phyloP scores from a whole-genome alignment of 1,140 invertebrate genomes.

The Papilio machaon region DNA sequence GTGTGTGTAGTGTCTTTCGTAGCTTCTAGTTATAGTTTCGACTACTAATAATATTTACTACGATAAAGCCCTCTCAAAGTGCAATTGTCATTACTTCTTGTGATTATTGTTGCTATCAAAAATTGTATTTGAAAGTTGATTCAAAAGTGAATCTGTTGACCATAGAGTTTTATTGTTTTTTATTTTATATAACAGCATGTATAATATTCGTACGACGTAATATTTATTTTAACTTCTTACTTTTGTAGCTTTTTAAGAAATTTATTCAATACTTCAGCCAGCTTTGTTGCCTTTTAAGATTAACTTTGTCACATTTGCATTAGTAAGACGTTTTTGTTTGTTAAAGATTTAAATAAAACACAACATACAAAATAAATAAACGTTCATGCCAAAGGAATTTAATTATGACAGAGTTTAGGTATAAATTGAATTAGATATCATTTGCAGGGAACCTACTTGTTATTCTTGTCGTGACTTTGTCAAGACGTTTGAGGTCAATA shows the following conservation, averaged over 20 bases:
- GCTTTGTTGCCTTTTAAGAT: background rate
- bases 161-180: too few relatives aligned
- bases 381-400: background rate
- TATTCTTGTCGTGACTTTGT: conserved; percentile 90
- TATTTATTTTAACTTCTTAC: background rate
- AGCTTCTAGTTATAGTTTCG: too few relatives aligned
- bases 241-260: background rate
- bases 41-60: too few relatives aligned
- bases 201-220: background rate
- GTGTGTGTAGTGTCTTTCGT: too few relatives aligned
- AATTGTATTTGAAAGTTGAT: too few relatives aligned
- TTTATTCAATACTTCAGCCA: background rate
- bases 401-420: background rate
- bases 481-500: conserved; percentile 88
- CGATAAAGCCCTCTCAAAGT: too few relatives aligned
- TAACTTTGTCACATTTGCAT: background rate
- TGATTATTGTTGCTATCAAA: too few relatives aligned
- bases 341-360: background rate
- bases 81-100: too few relatives aligned
- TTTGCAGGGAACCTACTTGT: conserved; percentile 91
- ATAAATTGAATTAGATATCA: conserved; percentile 38
- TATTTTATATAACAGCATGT: too few relatives aligned
- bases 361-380: background rate
- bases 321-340: background rate
- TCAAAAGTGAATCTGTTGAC: too few relatives aligned